A percentile compares a stretch with the other conserved stretches of the same genome.
Conservation (phyloP, 1,140 invertebrate genomes). For the Musca vetustissima region DNA sequence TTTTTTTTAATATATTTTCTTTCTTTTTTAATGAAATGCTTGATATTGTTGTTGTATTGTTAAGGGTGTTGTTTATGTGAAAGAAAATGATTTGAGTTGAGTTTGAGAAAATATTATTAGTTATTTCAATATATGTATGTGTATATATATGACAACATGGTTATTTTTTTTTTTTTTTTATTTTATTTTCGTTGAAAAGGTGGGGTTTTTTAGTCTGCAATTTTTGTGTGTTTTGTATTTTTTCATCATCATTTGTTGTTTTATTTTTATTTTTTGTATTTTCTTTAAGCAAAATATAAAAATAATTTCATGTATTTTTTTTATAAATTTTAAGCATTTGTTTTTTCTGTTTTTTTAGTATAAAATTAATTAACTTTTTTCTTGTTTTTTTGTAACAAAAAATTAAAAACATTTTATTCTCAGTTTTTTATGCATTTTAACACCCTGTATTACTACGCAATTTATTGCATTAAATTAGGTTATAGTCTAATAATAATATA, state of each 20-base stretch:
- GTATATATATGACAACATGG: too few relatives aligned
- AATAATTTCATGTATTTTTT: constrained; percentile 11
- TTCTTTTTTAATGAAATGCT: neutral
- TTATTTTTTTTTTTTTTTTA: neutral
- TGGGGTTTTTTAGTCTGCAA: neutral
- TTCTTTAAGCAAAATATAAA: constrained; percentile 3
- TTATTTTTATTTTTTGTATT: neutral
- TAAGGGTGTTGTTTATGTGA: neutral
- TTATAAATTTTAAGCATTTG: neutral
- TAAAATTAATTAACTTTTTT: constrained; percentile 23
- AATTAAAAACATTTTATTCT: constrained; percentile 28
- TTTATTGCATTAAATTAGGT: constrained; percentile 33
- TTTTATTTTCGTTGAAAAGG: constrained; percentile 24
- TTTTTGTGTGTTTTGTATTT: neutral
- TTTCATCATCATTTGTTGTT: neutral
- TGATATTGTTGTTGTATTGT: neutral
- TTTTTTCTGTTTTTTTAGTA: constrained; percentile 12
- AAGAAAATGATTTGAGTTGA: constrained; percentile 1
- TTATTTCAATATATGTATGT: too few relatives aligned
- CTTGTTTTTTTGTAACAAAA: constrained; percentile 32
- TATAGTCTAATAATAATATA: constrained; percentile 3
- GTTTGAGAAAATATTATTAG: neutral
- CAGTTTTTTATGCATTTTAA: constrained; percentile 26
- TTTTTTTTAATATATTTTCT: neutral
- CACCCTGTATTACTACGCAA: constrained; percentile 35